Base-by-base conservation (phyloP, 2,888 invertebrate genomes). In the Chelonus formosanus region DNA sequence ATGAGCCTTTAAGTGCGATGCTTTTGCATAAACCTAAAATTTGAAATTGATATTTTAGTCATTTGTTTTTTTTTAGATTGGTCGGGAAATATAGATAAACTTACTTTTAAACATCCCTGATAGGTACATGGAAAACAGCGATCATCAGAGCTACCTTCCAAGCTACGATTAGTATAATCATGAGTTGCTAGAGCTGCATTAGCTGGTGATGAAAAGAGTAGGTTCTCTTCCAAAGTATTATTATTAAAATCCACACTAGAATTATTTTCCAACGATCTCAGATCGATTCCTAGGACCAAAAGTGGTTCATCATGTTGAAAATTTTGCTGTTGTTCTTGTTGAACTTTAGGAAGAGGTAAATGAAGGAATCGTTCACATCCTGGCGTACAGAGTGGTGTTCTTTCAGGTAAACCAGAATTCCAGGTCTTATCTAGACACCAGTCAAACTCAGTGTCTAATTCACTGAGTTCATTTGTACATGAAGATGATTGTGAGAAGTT, bases 1-100 rank as follows among this genome's bases (percentile, higher is more conserved):
- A 79, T 96, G 96, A 5, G 96, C 95, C 76, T 95, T 93, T 48
- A 96, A 87, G 81, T 96, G 96, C 0, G 95, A 95, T 2, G 94
- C 92, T 81, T 96, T 96, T 43, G 94, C 93, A 77, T 96, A 96
- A 3, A 93, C 86, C 86, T 96, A 93, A 44, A 55, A 45, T 45
- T 6, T 32, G 54, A 32, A 35, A 36, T 57, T 34, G 32, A 6
- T 32, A 6, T 40, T 40, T 6, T 5, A 40, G 4, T 40, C 4
- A 4, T 5, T 40, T 40, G 3, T 40, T 40, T 40, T 40, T 5
- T 40, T 40, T 5, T 6, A 2, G 3, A 40, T 40, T 40, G 4
- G 40, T 40, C 7, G 3, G 45, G 43, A 47, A 45, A 7, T 50
- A 43, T 47, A 10, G 5, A 35, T 31, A 7, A 20, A 35, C 48